These are phyloP conservation scores for Saxicola maurus DNA, from an alignment of 2,797 vertebrate species.

Conservation along the genomic window DNA sequence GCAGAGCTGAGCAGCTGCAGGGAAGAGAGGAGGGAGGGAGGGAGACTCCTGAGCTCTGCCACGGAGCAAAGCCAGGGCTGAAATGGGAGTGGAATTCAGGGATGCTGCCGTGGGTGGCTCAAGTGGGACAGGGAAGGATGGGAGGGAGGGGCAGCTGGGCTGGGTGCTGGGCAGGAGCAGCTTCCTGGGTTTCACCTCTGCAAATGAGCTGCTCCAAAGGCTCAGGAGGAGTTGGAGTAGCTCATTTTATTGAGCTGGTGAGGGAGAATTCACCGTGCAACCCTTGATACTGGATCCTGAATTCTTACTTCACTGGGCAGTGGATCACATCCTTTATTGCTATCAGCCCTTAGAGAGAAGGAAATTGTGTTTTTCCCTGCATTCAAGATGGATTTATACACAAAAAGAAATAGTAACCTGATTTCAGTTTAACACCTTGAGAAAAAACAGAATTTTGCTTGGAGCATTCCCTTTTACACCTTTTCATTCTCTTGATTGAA, in stretches of 20 bases:
- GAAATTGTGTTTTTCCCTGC: background rate
- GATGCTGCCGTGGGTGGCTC: background rate
- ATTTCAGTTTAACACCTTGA: background rate
- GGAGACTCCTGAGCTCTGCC: background rate
- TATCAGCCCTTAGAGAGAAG: background rate
- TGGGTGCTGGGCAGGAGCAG: background rate
- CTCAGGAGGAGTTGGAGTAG: background rate
- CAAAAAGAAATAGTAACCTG: background rate
- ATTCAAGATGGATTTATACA: background rate
- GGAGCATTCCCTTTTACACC: background rate
- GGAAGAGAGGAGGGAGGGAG: background rate
- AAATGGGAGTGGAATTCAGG: background rate
- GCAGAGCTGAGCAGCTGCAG: conserved; percentile 38
- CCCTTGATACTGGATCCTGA: background rate
- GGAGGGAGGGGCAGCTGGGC: background rate
- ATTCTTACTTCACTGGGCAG: background rate
- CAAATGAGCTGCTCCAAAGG: background rate
- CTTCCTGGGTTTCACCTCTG: background rate
- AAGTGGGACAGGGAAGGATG: background rate
- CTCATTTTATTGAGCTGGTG: background rate
- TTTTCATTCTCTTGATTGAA: background rate
- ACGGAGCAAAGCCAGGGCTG: rapidly evolving
- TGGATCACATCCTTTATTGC: background rate
- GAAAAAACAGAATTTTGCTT: background rate
- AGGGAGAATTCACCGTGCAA: background rate